phyloP scores from a whole-genome alignment of 1,140 invertebrate genomes.

The Acromyrmex echinatior region DNA sequence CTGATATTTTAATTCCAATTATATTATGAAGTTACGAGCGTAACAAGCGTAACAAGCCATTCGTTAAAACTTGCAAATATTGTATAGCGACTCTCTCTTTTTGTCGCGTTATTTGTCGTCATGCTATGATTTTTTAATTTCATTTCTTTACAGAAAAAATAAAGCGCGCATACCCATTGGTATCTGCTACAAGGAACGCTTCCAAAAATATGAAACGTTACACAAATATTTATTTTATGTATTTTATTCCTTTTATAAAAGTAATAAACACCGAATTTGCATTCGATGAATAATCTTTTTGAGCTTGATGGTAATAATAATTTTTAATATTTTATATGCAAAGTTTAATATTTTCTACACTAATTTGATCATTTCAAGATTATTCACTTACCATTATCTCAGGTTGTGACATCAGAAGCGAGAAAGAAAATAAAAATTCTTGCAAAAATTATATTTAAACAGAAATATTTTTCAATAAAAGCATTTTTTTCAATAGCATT shows the following conservation, averaged over 20 bases:
- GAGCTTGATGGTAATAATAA: background rate
- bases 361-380: background rate
- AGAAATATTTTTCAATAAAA: no score
- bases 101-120: background rate
- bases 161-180: background rate
- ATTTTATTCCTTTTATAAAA: slow-evolving; percentile 15
- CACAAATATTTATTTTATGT: background rate
- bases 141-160: background rate
- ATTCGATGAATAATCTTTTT: background rate
- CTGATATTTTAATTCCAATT: slow-evolving; percentile 6
- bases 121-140: background rate
- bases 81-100: background rate
- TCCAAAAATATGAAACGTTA: background rate
- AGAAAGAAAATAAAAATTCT: no score
- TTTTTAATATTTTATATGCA: background rate
- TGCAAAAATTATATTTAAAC: no score
- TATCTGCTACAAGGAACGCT: slow-evolving; percentile 1
- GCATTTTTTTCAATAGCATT: no score
- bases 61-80: background rate
- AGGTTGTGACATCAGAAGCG: no score
- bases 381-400: no score
- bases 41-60: background rate
- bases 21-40: background rate
- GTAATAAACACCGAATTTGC: background rate
- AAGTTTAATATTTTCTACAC: background rate